Conservation (phyloP, 2,113 vertebrate genomes). For the Crotalus horridus region DNA sequence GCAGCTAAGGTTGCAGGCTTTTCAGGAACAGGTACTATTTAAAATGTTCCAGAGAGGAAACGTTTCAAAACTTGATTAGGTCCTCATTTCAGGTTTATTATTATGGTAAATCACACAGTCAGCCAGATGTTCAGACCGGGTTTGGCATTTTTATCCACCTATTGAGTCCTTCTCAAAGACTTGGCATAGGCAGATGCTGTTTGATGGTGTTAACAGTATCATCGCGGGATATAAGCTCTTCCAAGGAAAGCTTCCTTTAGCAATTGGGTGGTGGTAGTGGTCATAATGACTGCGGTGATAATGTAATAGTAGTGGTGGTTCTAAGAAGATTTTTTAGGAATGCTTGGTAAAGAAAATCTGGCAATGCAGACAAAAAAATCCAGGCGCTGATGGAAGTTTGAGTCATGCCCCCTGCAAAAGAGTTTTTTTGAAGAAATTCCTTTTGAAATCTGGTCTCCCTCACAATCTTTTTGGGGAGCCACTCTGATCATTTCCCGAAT, state of each 20-base stretch:
- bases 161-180: not conserved
- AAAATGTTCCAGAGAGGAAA: constrained; percentile 35
- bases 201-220: not conserved
- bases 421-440: not conserved
- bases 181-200: not conserved
- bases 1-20: not conserved
- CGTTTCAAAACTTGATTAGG: constrained; percentile 19
- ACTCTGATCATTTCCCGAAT: constrained; percentile 19
- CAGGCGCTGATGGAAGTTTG: not conserved
- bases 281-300: not conserved
- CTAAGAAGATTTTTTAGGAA: constrained; percentile 25
- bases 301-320: not conserved
- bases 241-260: not conserved
- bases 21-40: constrained; percentile 29
- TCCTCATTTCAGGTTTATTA: not conserved
- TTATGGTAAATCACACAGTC: constrained; percentile 18
- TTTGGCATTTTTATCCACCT: not conserved
- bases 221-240: not conserved
- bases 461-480: not conserved
- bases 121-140: not conserved
- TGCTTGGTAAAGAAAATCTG: not conserved
- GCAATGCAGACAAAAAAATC: constrained; percentile 13
- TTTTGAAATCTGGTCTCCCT: not conserved
- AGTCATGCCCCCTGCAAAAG: constrained; percentile 16
- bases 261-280: not conserved